Base-by-base conservation (phyloP, 2,888 invertebrate genomes). In the Bellardia pandia region DNA sequence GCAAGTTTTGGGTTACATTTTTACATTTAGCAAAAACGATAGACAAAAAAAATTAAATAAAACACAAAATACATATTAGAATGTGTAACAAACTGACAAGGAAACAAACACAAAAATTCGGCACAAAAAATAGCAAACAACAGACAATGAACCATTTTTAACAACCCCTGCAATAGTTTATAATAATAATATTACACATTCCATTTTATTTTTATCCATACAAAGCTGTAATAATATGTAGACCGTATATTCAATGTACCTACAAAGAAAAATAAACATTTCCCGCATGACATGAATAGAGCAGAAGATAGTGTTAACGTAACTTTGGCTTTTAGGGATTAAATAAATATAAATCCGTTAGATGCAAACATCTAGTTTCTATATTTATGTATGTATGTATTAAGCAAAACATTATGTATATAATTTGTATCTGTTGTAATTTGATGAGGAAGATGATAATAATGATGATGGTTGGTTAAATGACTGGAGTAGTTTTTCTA, bases 1-100 rank as follows among this genome's bases (percentile, higher is more conserved):
- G 92, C 92, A 86, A 91, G 93, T 92, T 92, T 93, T 92, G 91
- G 92, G 91, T 93, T 93, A 92, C 93, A 89, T 85, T 76, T 81
- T 74, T 53, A 37, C 30, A 68, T 56, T 75, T 53, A 60, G 72
- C 45, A 77, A 68, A 77, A 23, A 30, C 30, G 42, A 72, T 7
- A 42, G 71, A 42, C 23, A 33, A 37, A 64, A 37, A 48, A 13
- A n/a, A n/a, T n/a, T n/a, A n/a, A n/a, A 58, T 13, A 58, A 62
- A 40, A 72, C 13, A 74, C 53, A 72, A 69, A 72, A 76, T 45
- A 13, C 13, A 37, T 37, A 37, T 45, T 66, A 76, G 76, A 64
- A 86, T 84, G 62, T 60, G 45, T 48, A 58, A 45, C 30, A 71
- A 80, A 77, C 68, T 66, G 51, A 62, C 64, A 66, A 84, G 48